phyloP scores from a whole-genome alignment of 2,888 invertebrate species.

The Rotaria magnacalcarata region DNA sequence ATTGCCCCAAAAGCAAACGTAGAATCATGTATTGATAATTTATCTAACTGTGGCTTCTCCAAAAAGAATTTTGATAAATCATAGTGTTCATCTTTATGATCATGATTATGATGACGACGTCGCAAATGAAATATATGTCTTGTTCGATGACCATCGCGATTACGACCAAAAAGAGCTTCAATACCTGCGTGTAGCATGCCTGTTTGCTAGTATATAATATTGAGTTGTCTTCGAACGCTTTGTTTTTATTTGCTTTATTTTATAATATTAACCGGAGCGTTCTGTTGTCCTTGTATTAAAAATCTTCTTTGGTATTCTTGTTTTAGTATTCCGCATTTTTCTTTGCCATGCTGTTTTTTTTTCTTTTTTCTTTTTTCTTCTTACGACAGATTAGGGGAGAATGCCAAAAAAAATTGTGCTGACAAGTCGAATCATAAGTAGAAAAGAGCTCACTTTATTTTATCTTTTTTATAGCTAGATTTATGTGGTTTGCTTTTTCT shows the following conservation, averaged over 20 bases:
- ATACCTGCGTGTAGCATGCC: background rate
- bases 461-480: background rate
- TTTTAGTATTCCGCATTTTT: no score
- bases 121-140: background rate
- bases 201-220: background rate
- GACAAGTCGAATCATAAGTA: background rate
- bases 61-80: slow-evolving; percentile 69
- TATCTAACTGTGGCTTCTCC: slow-evolving; percentile 96
- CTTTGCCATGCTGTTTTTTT: background rate
- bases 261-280: background rate
- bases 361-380: background rate
- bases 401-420: background rate
- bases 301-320: background rate
- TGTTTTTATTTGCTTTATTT: background rate
- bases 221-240: background rate
- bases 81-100: background rate
- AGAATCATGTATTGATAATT: slow-evolving; percentile 85
- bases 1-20: slow-evolving; percentile 72
- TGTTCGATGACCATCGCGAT: background rate
- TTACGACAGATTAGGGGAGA: background rate
- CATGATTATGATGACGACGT: background rate
- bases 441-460: background rate
- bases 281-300: background rate
- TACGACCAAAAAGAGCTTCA: background rate
- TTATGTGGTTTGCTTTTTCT: background rate